phyloP scores from a whole-genome alignment of 2,888 invertebrate species.

The Chelonus formosanus region DNA sequence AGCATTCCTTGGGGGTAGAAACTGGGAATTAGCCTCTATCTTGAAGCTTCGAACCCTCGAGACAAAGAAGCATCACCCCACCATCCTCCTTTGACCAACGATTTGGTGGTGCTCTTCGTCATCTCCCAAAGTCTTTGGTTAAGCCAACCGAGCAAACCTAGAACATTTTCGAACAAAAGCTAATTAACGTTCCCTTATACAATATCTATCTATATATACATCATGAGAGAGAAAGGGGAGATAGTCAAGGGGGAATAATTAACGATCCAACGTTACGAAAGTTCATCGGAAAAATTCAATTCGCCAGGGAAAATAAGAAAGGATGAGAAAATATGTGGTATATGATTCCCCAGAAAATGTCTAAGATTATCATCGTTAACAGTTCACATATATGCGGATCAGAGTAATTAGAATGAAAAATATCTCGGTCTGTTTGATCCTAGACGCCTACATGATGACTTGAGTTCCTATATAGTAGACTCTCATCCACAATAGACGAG shows the following conservation, averaged over 20 bases:
- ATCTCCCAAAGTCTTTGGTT: conserved; percentile 32
- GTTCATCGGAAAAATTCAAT: conserved; percentile 4
- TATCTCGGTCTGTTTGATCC: conserved; percentile 58
- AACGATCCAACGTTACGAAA: conserved; percentile 2
- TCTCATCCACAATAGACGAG: conserved; percentile 16
- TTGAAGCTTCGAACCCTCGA: conserved; percentile 57
- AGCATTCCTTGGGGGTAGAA: conserved; percentile 56
- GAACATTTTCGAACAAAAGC: conserved; percentile 35
- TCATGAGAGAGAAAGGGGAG: background rate
- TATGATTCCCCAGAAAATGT: conserved; percentile 16
- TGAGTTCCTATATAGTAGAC: background rate
- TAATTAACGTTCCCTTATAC: conserved; percentile 33
- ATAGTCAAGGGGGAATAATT: background rate
- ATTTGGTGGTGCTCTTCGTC: conserved; percentile 34
- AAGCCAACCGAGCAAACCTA: conserved; percentile 24
- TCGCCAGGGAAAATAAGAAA: conserved; percentile 1
- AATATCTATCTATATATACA: background rate
- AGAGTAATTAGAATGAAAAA: conserved; percentile 56
- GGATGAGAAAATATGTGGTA: conserved; percentile 10
- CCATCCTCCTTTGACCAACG: conserved; percentile 31
- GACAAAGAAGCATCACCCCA: conserved; percentile 56
- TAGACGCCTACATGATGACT: conserved; percentile 24
- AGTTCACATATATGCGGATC: conserved; percentile 23
- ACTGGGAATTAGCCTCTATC: conserved; percentile 64
- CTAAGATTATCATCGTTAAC: conserved; percentile 25